Percentiles rank a stretch among this genome's conserved stretches.
Conservation (phyloP, 2,113 vertebrate genomes). For the Oncorhynchus kisutch region DNA sequence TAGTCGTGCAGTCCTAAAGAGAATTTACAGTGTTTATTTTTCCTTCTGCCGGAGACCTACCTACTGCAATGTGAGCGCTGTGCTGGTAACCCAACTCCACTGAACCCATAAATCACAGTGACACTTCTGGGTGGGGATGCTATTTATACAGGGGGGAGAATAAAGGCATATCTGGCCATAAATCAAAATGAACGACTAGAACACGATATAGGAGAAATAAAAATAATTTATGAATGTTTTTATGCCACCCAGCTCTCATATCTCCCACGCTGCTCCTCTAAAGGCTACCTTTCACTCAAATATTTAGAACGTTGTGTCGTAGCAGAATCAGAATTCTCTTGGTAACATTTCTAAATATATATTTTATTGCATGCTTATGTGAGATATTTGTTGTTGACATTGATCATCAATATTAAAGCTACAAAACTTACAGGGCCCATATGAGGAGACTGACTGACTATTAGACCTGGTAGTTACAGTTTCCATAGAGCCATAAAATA, state of each 20-base stretch:
- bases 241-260: neutral
- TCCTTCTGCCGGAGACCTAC: neutral
- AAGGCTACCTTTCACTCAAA: neutral
- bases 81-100: slow-evolving; percentile 16
- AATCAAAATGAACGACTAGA: slow-evolving; percentile 12
- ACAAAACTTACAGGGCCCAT: neutral
- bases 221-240: neutral
- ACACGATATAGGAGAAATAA: slow-evolving; percentile 8
- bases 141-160: slow-evolving; percentile 48
- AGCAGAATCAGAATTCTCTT: too few relatives aligned
- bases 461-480: neutral
- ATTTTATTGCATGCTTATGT: too few relatives aligned
- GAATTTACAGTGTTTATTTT: slow-evolving; percentile 41
- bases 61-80: slow-evolving; percentile 23
- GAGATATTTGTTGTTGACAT: neutral
- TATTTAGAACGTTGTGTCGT: neutral
- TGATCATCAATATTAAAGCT: neutral
- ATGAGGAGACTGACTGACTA: neutral
- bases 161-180: neutral
- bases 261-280: neutral
- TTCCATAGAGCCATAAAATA: neutral
- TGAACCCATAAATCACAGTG: slow-evolving; percentile 40
- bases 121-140: slow-evolving; percentile 34
- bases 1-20: neutral
- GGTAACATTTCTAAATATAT: too few relatives aligned